A percentile compares a stretch with the other conserved stretches of the same genome.
These are phyloP conservation scores for Porites divaricata DNA, from an alignment of 92 coral and sea anemone genomes.

Conservation along the genomic window DNA sequence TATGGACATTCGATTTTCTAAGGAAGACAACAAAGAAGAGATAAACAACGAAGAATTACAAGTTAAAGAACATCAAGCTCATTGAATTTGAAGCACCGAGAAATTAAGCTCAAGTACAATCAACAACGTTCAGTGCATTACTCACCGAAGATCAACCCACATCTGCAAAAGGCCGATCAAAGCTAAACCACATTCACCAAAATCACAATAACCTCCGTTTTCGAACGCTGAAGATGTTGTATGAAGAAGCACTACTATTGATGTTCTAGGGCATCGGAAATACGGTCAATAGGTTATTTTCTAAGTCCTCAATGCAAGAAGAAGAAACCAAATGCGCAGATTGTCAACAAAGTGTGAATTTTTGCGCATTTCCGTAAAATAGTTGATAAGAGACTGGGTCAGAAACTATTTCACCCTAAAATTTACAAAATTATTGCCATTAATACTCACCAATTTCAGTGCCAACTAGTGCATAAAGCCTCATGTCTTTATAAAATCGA, in stretches of 20 bases:
- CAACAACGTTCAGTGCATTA: background rate
- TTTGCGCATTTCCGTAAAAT: conserved; percentile 39
- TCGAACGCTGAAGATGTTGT: too few relatives aligned
- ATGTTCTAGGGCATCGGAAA: background rate
- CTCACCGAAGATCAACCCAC: background rate
- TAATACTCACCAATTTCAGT: conserved; percentile 6
- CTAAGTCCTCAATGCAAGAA: conserved; percentile 12
- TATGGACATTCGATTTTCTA: background rate
- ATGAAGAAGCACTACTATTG: too few relatives aligned
- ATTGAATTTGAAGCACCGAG: background rate
- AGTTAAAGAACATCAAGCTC: too few relatives aligned
- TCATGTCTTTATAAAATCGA: background rate
- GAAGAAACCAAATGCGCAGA: conserved; percentile 22
- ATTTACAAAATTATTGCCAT: background rate
- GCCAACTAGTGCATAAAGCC: background rate
- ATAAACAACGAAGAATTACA: background rate
- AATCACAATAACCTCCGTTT: background rate
- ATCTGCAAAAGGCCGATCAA: background rate
- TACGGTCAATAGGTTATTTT: background rate
- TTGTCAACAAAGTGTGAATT: too few relatives aligned
- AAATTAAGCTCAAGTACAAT: background rate
- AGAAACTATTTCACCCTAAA: background rate
- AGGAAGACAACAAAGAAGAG: background rate
- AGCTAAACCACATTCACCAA: background rate
- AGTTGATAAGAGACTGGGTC: conserved; percentile 28